Conservation (phyloP, 2,113 vertebrate species). For the Narcine bancroftii region DNA sequence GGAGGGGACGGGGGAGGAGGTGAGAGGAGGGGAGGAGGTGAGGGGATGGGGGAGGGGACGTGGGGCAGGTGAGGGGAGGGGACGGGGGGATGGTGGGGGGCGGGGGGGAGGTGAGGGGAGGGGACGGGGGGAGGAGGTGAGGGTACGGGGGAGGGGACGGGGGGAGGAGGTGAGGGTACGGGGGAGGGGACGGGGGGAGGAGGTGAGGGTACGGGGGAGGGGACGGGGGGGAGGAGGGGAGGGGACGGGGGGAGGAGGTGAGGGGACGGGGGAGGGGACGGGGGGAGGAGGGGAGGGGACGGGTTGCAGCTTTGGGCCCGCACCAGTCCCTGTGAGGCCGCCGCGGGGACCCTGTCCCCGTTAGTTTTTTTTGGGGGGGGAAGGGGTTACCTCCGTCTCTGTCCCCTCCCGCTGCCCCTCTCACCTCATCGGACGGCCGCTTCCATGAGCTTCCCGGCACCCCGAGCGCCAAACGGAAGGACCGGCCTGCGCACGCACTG, state of each 20-base stretch:
- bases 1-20: neutral
- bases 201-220: slow-evolving; percentile 34
- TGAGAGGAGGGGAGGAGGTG: neutral
- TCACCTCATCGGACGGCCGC: neutral
- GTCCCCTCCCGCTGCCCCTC: neutral
- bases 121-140: neutral
- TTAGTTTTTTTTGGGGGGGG: too few relatives aligned
- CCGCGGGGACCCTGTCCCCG: neutral
- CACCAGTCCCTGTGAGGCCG: too few relatives aligned
- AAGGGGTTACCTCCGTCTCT: neutral
- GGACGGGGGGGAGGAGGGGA: neutral
- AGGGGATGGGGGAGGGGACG: neutral
- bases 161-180: too few relatives aligned
- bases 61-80: neutral
- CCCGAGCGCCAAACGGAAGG: neutral
- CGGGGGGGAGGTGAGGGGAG: neutral
- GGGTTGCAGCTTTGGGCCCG: too few relatives aligned
- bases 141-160: too few relatives aligned
- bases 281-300: too few relatives aligned
- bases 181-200: fast-evolving
- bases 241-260: neutral
- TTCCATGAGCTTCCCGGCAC: neutral
- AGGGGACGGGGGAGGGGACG: neutral
- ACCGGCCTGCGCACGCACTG: neutral
- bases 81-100: too few relatives aligned